Evolutionary conservation across 2,113 vertebrate species (phyloP), one percentile per base, ranked within the genome.

Genomic region (Scomber scombrus): DNA sequence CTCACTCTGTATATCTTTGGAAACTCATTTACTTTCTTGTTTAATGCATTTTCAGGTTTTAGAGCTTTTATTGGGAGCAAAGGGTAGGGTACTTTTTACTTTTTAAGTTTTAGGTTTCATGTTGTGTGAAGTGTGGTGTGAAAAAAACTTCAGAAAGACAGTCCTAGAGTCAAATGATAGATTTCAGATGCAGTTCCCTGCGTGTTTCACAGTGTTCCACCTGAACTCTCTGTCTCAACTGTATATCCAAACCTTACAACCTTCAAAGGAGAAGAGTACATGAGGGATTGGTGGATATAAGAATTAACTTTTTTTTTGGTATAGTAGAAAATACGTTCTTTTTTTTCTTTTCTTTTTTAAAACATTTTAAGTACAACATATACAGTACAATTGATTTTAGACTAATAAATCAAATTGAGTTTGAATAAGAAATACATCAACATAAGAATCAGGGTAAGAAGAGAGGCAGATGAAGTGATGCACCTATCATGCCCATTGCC

Each of bases 81-180:
- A 52, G 43, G 18, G 4, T 43, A 5, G 34, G 31, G 3, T 49
- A 18, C 31, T 60, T 72, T 40, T 68, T 40, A 70, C 45, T 31
- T 68, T 61, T 58, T 40, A 78, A 45, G 40, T 80, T 71, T 7
- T 19, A 50, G n/a, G 56, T 62, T 72, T 81, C 63, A 80, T 68
- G 56, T 68, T 60, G 66, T 80, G 56, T 68, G 78, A 81, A 63
- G 62, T 51, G 13, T 3, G 23, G 43, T 62, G 50, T 85, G 57
- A 73, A 77, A 85, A 68, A 51, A 71, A 72, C 52, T 78, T 81
- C 51, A 78, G 63, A 60, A 71, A 72, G 62, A 62, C 46, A 62
- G 61, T 75, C 40, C 11, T 46, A 15, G 26, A 76, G 61, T 76
- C 62, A 61, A 19, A 3, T 71, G 52, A 80, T 54, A 75, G 34